Conservation (phyloP, 2,113 vertebrate genomes). For the Sterna hirundo region DNA sequence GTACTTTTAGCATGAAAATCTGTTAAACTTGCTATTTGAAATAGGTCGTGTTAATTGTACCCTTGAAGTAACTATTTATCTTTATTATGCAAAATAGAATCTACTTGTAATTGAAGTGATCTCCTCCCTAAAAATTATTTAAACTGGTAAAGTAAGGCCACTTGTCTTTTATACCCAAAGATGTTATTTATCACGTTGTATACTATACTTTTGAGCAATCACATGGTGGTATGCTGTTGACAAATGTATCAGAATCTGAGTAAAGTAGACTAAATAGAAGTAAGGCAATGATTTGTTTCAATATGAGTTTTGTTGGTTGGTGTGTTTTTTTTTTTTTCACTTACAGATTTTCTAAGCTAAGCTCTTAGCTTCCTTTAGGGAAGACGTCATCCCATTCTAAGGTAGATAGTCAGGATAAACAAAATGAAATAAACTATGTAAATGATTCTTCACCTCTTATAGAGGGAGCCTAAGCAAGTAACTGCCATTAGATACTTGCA, state of each 20-base stretch:
- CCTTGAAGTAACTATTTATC: background rate
- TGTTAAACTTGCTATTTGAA: background rate
- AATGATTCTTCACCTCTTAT: background rate
- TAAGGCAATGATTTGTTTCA: background rate
- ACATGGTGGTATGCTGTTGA: background rate
- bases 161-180: background rate
- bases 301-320: background rate
- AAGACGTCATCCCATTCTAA: background rate
- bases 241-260: background rate
- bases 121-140: background rate
- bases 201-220: background rate
- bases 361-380: background rate
- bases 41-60: background rate
- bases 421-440: background rate
- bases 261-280: background rate
- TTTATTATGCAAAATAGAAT: background rate
- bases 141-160: background rate
- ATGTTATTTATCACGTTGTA: background rate
- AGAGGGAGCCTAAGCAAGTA: background rate
- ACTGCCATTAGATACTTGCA: background rate
- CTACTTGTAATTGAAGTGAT: background rate
- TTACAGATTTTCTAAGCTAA: background rate
- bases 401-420: background rate
- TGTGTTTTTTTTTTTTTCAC: background rate
- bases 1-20: background rate